Conservation (phyloP, 1,140 invertebrate species). For the Tetramorium parvispinum region DNA sequence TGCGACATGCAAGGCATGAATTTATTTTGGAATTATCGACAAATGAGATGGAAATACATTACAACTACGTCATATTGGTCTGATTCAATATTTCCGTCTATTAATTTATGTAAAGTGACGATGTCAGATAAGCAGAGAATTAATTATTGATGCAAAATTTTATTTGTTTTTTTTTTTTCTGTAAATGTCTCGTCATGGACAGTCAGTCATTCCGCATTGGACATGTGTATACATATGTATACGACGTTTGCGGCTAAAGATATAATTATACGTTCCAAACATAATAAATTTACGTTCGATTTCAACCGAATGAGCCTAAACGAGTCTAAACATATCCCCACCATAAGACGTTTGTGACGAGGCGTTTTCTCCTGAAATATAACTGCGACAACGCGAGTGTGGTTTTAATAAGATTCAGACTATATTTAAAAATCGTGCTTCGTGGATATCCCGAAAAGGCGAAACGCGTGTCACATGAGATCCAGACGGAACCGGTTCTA, state of each 20-base stretch:
- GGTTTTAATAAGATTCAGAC: constrained; percentile 49
- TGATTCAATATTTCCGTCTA: neutral
- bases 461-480: constrained; percentile 67
- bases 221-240: neutral
- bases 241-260: neutral
- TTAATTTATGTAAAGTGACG: neutral
- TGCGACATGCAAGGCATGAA: neutral
- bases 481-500: constrained; percentile 68
- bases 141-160: neutral
- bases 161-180: neutral
- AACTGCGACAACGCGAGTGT: constrained; percentile 35
- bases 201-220: too few species aligned
- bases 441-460: constrained; percentile 67
- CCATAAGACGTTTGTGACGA: neutral
- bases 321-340: neutral
- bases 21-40: neutral
- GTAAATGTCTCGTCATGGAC: neutral
- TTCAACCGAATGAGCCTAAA: neutral
- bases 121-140: neutral
- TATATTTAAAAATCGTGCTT: constrained; percentile 39
- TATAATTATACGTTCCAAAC: neutral
- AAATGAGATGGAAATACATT: neutral
- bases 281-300: neutral
- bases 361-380: neutral
- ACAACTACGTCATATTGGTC: neutral